Conservation (phyloP, 2,797 vertebrate species). For the Leptodactylus fallax region DNA sequence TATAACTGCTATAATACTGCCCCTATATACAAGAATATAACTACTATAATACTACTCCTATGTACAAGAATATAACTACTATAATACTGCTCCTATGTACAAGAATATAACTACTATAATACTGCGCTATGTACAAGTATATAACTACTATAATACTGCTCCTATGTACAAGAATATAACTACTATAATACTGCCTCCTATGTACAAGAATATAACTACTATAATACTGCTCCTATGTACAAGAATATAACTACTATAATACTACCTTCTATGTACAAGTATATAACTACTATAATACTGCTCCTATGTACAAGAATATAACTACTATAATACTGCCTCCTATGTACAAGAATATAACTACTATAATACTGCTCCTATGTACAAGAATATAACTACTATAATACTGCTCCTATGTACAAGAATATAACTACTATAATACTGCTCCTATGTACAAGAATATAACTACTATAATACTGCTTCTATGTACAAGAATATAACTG, state of each 20-base stretch:
- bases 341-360: slow-evolving; percentile 3
- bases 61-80: slow-evolving; percentile 6
- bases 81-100: not conserved
- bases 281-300: slow-evolving; percentile 11
- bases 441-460: slow-evolving; percentile 10
- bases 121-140: not conserved
- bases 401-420: slow-evolving; percentile 13
- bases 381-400: slow-evolving; percentile 18
- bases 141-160: slow-evolving; percentile 7
- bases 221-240: not conserved
- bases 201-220: slow-evolving; percentile 4
- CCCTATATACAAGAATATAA: not conserved
- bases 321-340: not conserved
- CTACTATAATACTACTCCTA: slow-evolving; percentile 5
- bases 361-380: slow-evolving; percentile 8
- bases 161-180: slow-evolving; percentile 1
- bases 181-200: not conserved
- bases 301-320: slow-evolving; percentile 4
- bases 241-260: slow-evolving; percentile 6
- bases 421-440: slow-evolving; percentile 26
- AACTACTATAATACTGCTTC: not conserved
- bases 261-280: not conserved
- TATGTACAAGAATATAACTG: slow-evolving; percentile 13
- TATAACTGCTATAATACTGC: slow-evolving; percentile 12
- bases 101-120: slow-evolving; percentile 16